These are phyloP conservation scores for Halyomorpha halys DNA, from an alignment of 1,140 invertebrate genomes.

Conservation along the genomic window DNA sequence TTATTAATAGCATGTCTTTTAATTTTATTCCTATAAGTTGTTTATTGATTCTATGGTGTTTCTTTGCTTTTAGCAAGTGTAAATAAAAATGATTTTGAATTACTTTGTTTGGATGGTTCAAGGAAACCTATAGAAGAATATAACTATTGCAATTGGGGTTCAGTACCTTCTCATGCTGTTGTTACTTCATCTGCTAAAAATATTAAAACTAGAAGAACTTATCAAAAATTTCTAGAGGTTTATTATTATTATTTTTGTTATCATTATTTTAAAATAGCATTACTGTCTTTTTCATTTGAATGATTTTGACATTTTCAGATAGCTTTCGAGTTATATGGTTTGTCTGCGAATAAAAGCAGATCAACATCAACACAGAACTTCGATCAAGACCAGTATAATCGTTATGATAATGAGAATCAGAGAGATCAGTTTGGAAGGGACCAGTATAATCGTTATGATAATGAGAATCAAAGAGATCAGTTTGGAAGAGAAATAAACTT, in stretches of 20 bases:
- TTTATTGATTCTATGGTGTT: background rate
- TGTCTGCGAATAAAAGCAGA: background rate
- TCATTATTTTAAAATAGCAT: background rate
- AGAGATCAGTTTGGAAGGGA: conserved; percentile 17
- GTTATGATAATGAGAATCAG: conserved; percentile 1
- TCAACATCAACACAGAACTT: background rate
- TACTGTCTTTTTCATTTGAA: background rate
- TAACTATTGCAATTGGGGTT: conserved; percentile 75
- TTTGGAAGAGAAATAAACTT: conserved; percentile 6
- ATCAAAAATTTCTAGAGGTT: conserved; percentile 37
- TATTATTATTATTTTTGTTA: background rate
- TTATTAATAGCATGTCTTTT: too few species aligned
- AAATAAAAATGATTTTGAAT: conserved; percentile 61
- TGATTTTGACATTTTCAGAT: conserved; percentile 31
- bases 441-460: conserved; percentile 1
- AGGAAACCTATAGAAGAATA: conserved; percentile 59
- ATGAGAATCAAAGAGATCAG: conserved; percentile 16
- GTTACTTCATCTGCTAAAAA: conserved; percentile 71
- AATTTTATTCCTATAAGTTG: background rate
- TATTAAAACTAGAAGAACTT: conserved; percentile 46
- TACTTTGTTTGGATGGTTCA: conserved; percentile 77
- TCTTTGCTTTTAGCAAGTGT: conserved; percentile 36
- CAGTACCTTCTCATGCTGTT: conserved; percentile 74
- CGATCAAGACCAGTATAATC: background rate
- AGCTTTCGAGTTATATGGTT: conserved; percentile 40